Evolutionary conservation across 2,113 vertebrate species (phyloP).

Genomic region (Poeciliopsis prolifica): DNA sequence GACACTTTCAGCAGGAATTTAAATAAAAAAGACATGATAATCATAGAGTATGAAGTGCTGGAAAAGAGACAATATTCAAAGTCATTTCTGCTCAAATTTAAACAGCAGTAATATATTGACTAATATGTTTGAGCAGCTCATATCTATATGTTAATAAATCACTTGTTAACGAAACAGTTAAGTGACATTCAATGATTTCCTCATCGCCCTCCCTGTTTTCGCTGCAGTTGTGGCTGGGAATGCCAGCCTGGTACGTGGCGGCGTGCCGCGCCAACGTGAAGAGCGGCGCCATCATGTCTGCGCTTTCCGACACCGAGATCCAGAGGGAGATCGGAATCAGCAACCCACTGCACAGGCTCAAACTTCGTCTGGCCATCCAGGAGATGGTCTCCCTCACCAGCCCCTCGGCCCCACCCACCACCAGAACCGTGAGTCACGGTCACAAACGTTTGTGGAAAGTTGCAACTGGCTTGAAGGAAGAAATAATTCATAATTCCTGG

Average conservation of each 20-base stretch:
- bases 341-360: constrained; percentile 95
- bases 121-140: background rate
- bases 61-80: background rate
- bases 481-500: background rate
- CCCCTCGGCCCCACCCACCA: constrained; percentile 96
- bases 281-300: constrained; percentile 98
- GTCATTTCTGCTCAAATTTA: background rate
- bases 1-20: background rate
- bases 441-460: constrained; percentile 38
- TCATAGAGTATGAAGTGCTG: background rate
- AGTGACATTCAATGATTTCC: background rate
- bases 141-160: background rate
- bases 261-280: constrained; percentile 98
- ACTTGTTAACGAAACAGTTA: too few species aligned
- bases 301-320: constrained; percentile 96
- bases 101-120: background rate
- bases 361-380: constrained; percentile 96
- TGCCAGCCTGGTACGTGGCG: constrained; percentile 99
- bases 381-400: constrained; percentile 99
- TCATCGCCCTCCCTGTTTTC: background rate
- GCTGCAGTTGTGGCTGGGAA: constrained; percentile 93
- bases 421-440: constrained; percentile 90
- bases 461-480: background rate
- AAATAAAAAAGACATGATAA: background rate
- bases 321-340: constrained; percentile 99